phyloP scores from a whole-genome alignment of 2,113 vertebrate species.

The Gymnocephalus cernua region DNA sequence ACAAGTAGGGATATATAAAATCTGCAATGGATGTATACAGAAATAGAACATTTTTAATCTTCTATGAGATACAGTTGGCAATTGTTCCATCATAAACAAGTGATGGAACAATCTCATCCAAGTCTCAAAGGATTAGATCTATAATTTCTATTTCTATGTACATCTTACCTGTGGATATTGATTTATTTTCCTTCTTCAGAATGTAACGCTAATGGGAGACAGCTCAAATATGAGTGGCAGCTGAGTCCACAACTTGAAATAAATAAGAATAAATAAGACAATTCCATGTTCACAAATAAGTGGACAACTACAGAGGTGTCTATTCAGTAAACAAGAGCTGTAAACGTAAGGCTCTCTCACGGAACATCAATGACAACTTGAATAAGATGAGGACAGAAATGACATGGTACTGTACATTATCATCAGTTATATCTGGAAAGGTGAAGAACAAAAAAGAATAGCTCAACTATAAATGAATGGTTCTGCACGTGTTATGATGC shows the following conservation, averaged over 20 bases:
- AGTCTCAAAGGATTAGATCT: conserved; percentile 11
- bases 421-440: conserved; percentile 38
- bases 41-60: conserved; percentile 47
- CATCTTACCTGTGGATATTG: conserved; percentile 25
- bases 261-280: conserved; percentile 28
- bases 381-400: conserved; percentile 27
- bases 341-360: conserved; percentile 40
- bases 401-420: conserved; percentile 47
- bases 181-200: conserved; percentile 4
- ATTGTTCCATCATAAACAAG: conserved; percentile 32
- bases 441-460: conserved; percentile 18
- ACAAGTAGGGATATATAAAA: conserved; percentile 67
- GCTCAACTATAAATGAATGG: conserved; percentile 31
- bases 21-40: conserved; percentile 38
- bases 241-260: conserved; percentile 25
- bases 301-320: conserved; percentile 30
- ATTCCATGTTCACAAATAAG: conserved; percentile 27
- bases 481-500: conserved; percentile 34
- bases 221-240: conserved; percentile 14
- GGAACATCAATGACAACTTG: conserved; percentile 34
- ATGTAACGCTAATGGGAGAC: conserved; percentile 6
- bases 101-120: conserved; percentile 21
- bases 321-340: conserved; percentile 8
- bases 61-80: conserved; percentile 25
- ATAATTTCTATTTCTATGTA: conserved; percentile 35